These are phyloP conservation scores for Diogma glabrata DNA, from an alignment of 2,888 invertebrate species.

Conservation along the genomic window DNA sequence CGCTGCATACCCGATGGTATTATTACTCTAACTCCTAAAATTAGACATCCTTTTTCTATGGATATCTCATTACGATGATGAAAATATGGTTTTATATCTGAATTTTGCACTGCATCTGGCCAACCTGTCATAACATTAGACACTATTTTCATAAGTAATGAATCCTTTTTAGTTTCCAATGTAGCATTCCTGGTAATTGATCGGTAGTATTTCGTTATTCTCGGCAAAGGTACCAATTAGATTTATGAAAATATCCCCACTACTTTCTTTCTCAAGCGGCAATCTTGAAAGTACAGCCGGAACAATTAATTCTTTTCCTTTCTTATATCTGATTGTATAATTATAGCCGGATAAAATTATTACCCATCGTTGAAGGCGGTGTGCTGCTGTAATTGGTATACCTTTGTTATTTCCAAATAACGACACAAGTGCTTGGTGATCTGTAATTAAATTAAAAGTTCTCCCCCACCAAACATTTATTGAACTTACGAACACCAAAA, in stretches of 20 bases:
- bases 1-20: background rate
- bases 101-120: background rate
- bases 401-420: no score
- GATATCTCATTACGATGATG: background rate
- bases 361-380: background rate
- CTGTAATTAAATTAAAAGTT: no score
- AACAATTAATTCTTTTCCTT: background rate
- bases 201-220: background rate
- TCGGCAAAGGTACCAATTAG: no score
- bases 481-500: no score
- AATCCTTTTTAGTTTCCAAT: background rate
- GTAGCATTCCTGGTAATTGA: background rate
- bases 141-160: background rate
- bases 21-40: background rate
- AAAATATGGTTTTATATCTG: background rate
- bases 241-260: no score
- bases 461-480: no score
- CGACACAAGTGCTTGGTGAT: background rate
- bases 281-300: no score
- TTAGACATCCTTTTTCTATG: background rate
- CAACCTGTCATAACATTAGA: background rate
- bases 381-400: conserved; percentile 1
- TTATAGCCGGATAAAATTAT: no score
- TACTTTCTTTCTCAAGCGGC: no score
- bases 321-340: background rate